phyloP scores from a whole-genome alignment of 1,140 invertebrate genomes.

The Papilio helenus region DNA sequence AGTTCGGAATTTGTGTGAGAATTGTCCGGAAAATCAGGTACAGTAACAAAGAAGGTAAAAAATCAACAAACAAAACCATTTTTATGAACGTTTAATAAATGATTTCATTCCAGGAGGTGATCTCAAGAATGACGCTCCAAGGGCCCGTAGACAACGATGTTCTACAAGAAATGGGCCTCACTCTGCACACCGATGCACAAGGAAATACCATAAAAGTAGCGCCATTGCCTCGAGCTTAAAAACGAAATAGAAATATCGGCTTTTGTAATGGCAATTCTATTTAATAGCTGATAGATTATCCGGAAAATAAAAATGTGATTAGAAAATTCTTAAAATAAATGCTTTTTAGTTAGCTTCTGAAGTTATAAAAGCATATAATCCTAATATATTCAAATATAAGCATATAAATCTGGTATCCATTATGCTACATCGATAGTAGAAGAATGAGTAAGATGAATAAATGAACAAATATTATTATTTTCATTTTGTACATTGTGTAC shows the following conservation, averaged over 20 bases:
- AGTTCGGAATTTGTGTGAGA: slow-evolving; percentile 88
- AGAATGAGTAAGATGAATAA: not conserved
- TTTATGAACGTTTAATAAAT: not conserved
- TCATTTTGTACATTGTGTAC: slow-evolving; percentile 22
- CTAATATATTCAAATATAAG: too few relatives aligned
- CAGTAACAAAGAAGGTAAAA: not conserved
- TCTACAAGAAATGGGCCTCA: slow-evolving; percentile 79
- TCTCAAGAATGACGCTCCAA: slow-evolving; percentile 84
- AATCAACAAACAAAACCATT: not conserved
- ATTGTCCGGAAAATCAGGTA: slow-evolving; percentile 88
- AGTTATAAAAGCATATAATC: not conserved
- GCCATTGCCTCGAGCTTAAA: slow-evolving; percentile 62
- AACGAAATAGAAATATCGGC: not conserved
- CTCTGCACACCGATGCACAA: slow-evolving; percentile 73
- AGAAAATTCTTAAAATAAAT: not conserved
- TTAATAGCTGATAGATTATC: not conserved
- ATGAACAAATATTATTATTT: not conserved
- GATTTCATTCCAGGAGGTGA: slow-evolving; percentile 78
- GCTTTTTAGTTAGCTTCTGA: not conserved
- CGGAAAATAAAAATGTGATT: not conserved
- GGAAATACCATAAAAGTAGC: slow-evolving; percentile 73
- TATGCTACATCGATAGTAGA: not conserved
- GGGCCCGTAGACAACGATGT: slow-evolving; percentile 83
- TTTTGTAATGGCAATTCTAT: not conserved
- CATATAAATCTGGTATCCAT: not conserved